Conservation (phyloP, 2,113 vertebrate species). For the Vidua macroura region DNA sequence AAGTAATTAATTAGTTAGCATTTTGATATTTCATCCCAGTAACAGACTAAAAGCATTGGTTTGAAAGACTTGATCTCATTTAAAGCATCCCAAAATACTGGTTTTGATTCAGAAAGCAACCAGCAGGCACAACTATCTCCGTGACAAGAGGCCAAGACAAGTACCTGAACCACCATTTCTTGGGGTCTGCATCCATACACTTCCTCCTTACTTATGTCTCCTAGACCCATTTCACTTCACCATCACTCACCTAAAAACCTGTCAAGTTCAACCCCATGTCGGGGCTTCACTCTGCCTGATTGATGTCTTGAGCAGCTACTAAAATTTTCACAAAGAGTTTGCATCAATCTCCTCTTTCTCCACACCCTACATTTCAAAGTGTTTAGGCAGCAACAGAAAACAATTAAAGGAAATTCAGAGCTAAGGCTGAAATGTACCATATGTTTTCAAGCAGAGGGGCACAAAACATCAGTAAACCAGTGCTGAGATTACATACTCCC, state of each 20-base stretch:
- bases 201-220: background rate
- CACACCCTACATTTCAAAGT: slow-evolving; percentile 63
- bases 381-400: slow-evolving; percentile 44
- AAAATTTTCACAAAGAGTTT: slow-evolving; percentile 44
- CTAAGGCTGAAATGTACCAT: slow-evolving; percentile 17
- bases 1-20: background rate
- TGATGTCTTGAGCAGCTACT: background rate
- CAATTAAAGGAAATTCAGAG: slow-evolving; percentile 61
- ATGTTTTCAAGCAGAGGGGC: slow-evolving; percentile 48
- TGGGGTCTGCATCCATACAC: background rate
- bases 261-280: background rate
- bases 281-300: background rate
- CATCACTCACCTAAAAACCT: background rate
- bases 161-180: background rate
- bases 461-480: slow-evolving; percentile 51
- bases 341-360: slow-evolving; percentile 16
- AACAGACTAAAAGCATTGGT: background rate
- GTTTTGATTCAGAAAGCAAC: background rate
- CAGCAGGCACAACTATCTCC: background rate
- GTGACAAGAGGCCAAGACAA: background rate
- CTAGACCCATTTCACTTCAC: background rate
- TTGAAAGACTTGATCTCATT: background rate
- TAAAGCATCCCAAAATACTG: background rate
- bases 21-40: background rate
- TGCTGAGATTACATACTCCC: slow-evolving; percentile 37